Evolutionary conservation across 2,113 vertebrate species (phyloP).

Genomic region (Saimiri boliviensis): DNA sequence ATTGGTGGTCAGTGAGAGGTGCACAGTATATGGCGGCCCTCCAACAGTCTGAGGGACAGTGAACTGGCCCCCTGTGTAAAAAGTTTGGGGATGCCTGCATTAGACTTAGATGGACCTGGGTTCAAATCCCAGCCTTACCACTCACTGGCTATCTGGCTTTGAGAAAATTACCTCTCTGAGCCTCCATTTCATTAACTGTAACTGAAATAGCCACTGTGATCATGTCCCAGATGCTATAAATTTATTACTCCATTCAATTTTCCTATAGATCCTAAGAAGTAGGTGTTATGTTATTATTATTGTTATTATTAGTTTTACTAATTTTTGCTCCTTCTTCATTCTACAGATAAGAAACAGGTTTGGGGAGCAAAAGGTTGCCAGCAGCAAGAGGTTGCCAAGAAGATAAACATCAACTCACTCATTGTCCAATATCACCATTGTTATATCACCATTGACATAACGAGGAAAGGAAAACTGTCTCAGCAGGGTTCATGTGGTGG

Average conservation of each 20-base stretch:
- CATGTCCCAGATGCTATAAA: not conserved
- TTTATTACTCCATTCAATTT: not conserved
- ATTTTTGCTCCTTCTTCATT: not conserved
- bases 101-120: not conserved
- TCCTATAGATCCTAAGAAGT: not conserved
- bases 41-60: too few relatives aligned
- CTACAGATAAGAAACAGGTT: not conserved
- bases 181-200: not conserved
- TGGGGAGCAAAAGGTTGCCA: not conserved
- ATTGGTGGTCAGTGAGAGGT: too few relatives aligned
- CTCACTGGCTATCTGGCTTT: not conserved
- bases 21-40: too few relatives aligned
- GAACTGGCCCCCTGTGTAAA: too few relatives aligned
- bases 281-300: not conserved
- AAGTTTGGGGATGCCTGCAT: too few relatives aligned
- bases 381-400: not conserved
- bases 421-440: not conserved
- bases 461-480: not conserved
- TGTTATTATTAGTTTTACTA: not conserved
- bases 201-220: not conserved
- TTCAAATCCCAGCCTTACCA: not conserved
- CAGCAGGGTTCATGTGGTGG: not conserved
- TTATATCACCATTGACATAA: not conserved
- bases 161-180: not conserved
- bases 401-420: too few relatives aligned